phyloP scores from a whole-genome alignment of 2,888 invertebrate species.

The Tryphoninae sp. region DNA sequence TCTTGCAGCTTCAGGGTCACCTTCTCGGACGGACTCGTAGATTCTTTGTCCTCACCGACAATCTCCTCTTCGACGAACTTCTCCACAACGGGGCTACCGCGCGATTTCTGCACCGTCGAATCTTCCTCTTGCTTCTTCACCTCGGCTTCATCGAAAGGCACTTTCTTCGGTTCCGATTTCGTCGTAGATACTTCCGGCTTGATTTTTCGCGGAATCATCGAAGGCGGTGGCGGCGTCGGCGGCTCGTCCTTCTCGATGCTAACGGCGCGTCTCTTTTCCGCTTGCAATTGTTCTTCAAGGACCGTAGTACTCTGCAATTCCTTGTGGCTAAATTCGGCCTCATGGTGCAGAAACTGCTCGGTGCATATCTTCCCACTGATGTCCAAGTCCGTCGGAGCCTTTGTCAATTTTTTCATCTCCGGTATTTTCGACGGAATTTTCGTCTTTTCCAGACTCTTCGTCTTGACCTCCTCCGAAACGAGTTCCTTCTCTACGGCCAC shows the following conservation, averaged over 20 bases:
- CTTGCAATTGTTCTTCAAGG: conserved; percentile 1
- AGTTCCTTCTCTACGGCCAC: not conserved
- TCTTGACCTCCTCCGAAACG: conserved; percentile 10
- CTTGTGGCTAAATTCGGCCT: conserved; percentile 48
- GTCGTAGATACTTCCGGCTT: conserved; percentile 42
- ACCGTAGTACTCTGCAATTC: conserved; percentile 35
- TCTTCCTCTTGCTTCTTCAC: not conserved
- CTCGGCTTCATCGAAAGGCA: conserved; percentile 33
- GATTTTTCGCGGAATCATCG: conserved; percentile 62
- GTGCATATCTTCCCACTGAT: conserved; percentile 40
- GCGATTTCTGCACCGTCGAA: not conserved
- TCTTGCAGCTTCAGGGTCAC: conserved; percentile 53
- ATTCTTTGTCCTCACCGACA: conserved; percentile 57
- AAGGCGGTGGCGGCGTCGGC: conserved; percentile 51
- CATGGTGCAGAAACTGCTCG: conserved; percentile 55
- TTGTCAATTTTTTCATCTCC: conserved; percentile 35
- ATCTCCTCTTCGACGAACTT: conserved; percentile 32
- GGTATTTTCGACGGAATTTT: conserved; percentile 45
- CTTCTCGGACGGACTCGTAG: conserved; percentile 62
- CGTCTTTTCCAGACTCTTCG: conserved; percentile 37
- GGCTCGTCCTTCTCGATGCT: conserved; percentile 27
- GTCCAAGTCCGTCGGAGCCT: conserved; percentile 26
- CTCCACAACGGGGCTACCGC: conserved; percentile 5
- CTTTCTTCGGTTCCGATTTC: conserved; percentile 48
- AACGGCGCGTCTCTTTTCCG: conserved; percentile 14